phyloP scores from a whole-genome alignment of 2,113 vertebrate species.

The Riparia riparia region DNA sequence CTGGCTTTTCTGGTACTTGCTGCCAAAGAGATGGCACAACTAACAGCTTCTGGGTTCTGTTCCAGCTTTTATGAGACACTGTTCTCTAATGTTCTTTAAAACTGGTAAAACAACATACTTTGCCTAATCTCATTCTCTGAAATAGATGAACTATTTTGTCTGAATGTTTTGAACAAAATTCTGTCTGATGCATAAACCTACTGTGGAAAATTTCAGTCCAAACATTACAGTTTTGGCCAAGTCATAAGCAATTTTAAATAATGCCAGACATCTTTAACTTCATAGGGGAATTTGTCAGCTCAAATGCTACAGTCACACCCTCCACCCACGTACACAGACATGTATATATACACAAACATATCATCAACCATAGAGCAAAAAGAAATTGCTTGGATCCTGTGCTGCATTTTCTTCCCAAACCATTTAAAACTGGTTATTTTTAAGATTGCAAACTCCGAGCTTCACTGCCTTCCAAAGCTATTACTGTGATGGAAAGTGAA shows the following conservation, averaged over 20 bases:
- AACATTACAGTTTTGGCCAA: slow-evolving; percentile 19
- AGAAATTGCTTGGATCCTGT: neutral
- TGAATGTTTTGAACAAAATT: slow-evolving; percentile 28
- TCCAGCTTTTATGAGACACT: slow-evolving; percentile 23
- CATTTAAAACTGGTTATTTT: neutral
- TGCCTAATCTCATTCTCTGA: slow-evolving; percentile 19
- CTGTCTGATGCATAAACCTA: neutral
- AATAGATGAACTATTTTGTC: slow-evolving; percentile 32
- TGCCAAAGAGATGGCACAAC: neutral
- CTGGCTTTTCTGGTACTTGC: neutral
- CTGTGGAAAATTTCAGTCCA: neutral
- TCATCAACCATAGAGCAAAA: neutral
- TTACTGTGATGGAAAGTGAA: neutral
- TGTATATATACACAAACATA: neutral
- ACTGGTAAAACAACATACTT: slow-evolving; percentile 44
- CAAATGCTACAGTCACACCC: neutral
- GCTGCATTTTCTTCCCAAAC: neutral
- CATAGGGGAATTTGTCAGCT: neutral
- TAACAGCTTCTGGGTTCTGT: slow-evolving; percentile 28
- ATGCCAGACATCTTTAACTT: neutral
- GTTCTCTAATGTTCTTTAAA: slow-evolving; percentile 16
- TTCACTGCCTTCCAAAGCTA: neutral
- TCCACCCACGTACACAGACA: neutral
- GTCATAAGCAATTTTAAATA: slow-evolving; percentile 6
- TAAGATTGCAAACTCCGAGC: neutral